Evolutionary conservation across 1,140 invertebrate genomes (phyloP), one percentile per base, ranked within the genome.

Genomic region (Latrodectus geometricus): DNA sequence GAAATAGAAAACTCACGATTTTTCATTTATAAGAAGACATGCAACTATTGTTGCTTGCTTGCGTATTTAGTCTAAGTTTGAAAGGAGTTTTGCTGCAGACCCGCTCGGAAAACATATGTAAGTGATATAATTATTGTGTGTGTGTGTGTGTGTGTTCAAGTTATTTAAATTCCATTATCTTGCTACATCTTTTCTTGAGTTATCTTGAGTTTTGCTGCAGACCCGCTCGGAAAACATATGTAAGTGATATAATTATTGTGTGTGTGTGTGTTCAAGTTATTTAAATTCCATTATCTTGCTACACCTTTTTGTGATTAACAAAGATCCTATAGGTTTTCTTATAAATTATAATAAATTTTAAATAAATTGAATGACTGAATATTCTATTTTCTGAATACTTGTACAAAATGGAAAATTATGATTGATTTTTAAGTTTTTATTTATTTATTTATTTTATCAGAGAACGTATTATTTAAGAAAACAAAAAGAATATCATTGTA

Each of bases 21-120:
- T 52, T 23, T 61, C 50, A n/a, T 11, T 8, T 74, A 17, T 9
- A 14, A 52, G 48, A 74, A 76, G 52, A 15, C 15, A 76, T 76
- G 74, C 74, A 76, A 15, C 12, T 76, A 54, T 56, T 56, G 74
- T 56, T 75, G 52, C 20, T 75, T 35, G 50, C 17, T 23, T 35
- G 20, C 49, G 4, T 49, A 35, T 23, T 76, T 76, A 12, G 50
- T 0, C 23, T 76, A 21, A 56, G 21, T 17, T n/a, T 17, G 5
- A 61, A 54, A 15, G 74, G 54, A 61, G 17, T 17, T 14, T 14
- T 61, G 11, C 54, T 14, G 17, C 54, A 61, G 54, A 61, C 11
- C 8, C 11, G 54, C 3, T 61, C 3, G 11, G 17, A 11, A 61
- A 61, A 11, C 11, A 17, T 8, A 61, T 11, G 54, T 61, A 61